A percentile compares a stretch with the other conserved stretches of the same genome.
phyloP scores from a whole-genome alignment of 2,113 vertebrate species.

The Elaphurus davidianus region DNA sequence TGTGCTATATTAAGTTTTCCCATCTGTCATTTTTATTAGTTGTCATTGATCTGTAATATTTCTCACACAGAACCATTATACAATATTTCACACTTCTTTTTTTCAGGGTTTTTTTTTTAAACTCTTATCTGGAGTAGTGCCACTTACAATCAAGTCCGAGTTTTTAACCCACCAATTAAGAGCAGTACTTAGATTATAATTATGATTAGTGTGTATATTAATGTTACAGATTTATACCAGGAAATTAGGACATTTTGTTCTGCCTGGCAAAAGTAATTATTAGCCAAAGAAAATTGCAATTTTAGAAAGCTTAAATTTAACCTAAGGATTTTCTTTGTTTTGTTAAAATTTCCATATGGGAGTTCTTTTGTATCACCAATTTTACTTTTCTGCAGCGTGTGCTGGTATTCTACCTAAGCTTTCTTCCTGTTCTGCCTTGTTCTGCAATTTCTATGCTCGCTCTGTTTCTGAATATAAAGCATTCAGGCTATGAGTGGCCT shows the following conservation, averaged over 20 bases:
- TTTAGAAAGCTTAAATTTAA: slow-evolving; percentile 68
- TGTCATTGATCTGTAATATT: slow-evolving; percentile 74
- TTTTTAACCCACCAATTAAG: slow-evolving; percentile 72
- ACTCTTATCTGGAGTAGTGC: slow-evolving; percentile 53
- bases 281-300: slow-evolving; percentile 51
- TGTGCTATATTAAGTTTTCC: slow-evolving; percentile 65
- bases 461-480: neutral
- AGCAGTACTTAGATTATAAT: slow-evolving; percentile 64
- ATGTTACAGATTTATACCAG: slow-evolving; percentile 38
- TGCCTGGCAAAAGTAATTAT: slow-evolving; percentile 46
- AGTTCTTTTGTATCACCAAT: neutral
- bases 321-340: slow-evolving; percentile 40
- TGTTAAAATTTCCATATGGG: neutral
- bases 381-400: neutral
- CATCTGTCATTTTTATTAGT: slow-evolving; percentile 73
- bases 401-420: neutral
- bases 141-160: slow-evolving; percentile 59
- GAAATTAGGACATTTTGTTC: slow-evolving; percentile 64
- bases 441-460: neutral
- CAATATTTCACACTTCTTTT: slow-evolving; percentile 68
- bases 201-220: slow-evolving; percentile 64
- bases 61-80: slow-evolving; percentile 67
- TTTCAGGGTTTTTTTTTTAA: neutral
- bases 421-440: neutral
- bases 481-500: neutral